Base-by-base conservation (phyloP, 1,140 invertebrate species). In the Danaus plexippus region DNA sequence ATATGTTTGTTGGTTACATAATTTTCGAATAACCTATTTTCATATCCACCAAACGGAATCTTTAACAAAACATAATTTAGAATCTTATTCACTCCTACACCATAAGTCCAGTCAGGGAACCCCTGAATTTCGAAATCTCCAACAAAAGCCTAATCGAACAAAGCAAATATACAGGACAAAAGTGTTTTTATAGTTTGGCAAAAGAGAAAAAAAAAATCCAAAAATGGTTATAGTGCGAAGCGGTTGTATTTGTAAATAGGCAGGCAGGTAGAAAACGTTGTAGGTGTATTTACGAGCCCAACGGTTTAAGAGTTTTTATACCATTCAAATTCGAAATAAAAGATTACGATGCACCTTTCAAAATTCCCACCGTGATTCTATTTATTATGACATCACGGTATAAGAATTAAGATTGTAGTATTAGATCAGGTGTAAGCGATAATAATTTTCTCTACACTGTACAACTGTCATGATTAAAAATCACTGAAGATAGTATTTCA, bases 161-260 rank as follows among this genome's bases (percentile, higher is more conserved):
- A 77, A 70, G 56, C 54, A 54, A 47, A 69, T 58, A 66, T 64
- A 63, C 59, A 52, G 69, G 61, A 81, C 80, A 83, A 83, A 67
- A 63, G 66, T 49, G 57, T 71, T 71, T 77, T 79, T 73, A 75
- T 76, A 63, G 69, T 58, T 57, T 61, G 60, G 54, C 58, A 71
- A 64, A 62, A 67, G 61, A 68, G 72, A 73, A 81, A 82, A 73
- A 81, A 82, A 84, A 80, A 80, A 72, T 65, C 50, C 48, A 32
- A 32, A 64, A 48, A 41, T 58, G 22, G 45, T 53, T 62, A 73
- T 71, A 73, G 75, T 73, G 61, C 66, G 54, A 61, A 75, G 71
- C 67, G 71, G 67, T 77, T 75, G 69, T 79, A 75, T 82, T 79
- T 82, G 74, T 82, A 80, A 80, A 80, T 75, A 73, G 64, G 67